phyloP scores from a whole-genome alignment of 1,140 invertebrate species.

The Micrasema longulum region DNA sequence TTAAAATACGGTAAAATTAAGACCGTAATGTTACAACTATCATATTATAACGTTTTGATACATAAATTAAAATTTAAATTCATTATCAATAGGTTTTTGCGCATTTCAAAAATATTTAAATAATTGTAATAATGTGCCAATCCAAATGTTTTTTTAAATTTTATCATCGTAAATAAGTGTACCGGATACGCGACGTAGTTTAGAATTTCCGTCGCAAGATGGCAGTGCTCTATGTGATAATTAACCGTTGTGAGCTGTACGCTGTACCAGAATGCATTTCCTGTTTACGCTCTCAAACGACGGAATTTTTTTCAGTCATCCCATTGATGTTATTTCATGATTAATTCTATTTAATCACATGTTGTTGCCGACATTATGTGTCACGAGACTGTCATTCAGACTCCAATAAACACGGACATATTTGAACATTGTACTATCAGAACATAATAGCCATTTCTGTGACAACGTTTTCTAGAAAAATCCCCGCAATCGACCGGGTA shows the following conservation, averaged over 20 bases:
- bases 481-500: not conserved
- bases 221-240: not conserved
- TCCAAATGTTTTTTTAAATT: too few relatives aligned
- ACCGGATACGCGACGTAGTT: conserved; percentile 6
- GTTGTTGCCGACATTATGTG: not conserved
- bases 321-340: conserved; percentile 9
- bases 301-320: conserved; percentile 14
- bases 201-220: conserved; percentile 19
- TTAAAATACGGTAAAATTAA: too few relatives aligned
- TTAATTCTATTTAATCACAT: not conserved
- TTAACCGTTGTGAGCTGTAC: not conserved
- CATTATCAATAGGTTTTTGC: too few relatives aligned
- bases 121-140: too few relatives aligned
- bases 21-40: too few relatives aligned
- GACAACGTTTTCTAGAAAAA: not conserved
- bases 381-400: conserved; percentile 2
- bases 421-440: conserved; percentile 4
- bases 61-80: too few relatives aligned
- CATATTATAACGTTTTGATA: too few relatives aligned
- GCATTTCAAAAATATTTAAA: too few relatives aligned
- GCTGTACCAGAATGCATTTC: conserved; percentile 20
- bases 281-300: not conserved
- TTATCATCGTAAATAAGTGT: not conserved
- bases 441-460: not conserved
- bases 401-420: not conserved